phyloP scores from a whole-genome alignment of 1,140 invertebrate species.

The Aphaenogaster ashmeadi region DNA sequence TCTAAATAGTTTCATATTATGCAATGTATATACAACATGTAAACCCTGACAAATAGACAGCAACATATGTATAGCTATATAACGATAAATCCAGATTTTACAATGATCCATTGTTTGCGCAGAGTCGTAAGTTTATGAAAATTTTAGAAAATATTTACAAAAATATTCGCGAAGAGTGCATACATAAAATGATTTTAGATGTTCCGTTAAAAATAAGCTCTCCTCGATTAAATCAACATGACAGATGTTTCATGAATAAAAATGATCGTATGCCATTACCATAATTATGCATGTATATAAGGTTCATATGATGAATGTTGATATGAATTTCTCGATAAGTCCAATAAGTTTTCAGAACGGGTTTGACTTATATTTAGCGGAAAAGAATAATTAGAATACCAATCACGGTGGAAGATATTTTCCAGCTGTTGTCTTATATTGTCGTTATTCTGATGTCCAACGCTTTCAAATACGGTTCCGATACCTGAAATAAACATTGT shows the following conservation, averaged over 20 bases:
- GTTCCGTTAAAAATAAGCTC: neutral
- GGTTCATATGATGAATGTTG: conserved; percentile 31
- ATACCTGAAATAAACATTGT: conserved; percentile 88
- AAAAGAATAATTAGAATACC: conserved; percentile 91
- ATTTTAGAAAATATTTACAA: conserved; percentile 38
- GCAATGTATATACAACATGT: neutral
- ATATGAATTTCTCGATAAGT: conserved; percentile 33
- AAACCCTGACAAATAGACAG: neutral
- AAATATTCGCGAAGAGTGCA: neutral
- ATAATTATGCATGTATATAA: conserved; percentile 28
- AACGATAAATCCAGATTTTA: conserved; percentile 3
- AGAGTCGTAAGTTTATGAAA: neutral
- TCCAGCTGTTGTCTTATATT: conserved; percentile 92
- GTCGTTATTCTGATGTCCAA: conserved; percentile 83
- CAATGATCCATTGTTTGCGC: neutral
- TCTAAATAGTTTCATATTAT: neutral
- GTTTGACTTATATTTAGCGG: conserved; percentile 78
- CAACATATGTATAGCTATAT: neutral
- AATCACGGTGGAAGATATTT: conserved; percentile 95
- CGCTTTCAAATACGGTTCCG: conserved; percentile 84
- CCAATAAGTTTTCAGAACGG: conserved; percentile 12
- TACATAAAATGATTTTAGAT: neutral
- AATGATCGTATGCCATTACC: neutral
- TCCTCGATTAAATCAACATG: neutral
- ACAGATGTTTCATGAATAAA: neutral